These are phyloP conservation scores for Vireo altiloquus DNA, from an alignment of 2,113 vertebrate species.

Conservation along the genomic window DNA sequence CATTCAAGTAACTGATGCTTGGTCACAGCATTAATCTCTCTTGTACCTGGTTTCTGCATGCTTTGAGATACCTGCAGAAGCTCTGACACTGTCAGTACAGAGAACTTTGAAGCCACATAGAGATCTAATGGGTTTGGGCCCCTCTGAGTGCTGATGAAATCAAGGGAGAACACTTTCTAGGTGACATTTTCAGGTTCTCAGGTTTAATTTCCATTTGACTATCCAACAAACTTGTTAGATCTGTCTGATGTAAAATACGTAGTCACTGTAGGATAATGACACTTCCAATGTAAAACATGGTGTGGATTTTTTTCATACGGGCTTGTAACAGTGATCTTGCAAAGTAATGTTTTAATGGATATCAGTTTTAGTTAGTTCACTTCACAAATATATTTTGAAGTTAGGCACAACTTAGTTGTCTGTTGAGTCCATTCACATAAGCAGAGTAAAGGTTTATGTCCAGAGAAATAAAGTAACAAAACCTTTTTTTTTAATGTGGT, in stretches of 20 bases:
- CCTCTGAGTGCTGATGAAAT: not conserved
- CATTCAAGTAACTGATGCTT: not conserved
- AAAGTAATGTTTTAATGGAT: not conserved
- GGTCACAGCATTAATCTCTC: not conserved
- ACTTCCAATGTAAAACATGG: not conserved
- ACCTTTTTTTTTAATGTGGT: not conserved
- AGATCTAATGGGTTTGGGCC: not conserved
- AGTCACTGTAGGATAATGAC: not conserved
- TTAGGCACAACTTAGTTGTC: not conserved
- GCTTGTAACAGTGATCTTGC: not conserved
- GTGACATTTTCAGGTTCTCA: not conserved
- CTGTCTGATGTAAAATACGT: rapidly evolving
- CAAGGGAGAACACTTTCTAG: not conserved
- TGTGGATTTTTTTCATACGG: not conserved
- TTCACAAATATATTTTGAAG: not conserved
- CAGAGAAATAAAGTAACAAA: not conserved
- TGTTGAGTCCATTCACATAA: not conserved
- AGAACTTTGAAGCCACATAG: not conserved
- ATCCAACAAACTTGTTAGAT: not conserved
- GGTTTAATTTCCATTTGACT: not conserved
- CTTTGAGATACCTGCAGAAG: rapidly evolving
- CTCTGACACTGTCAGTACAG: not conserved
- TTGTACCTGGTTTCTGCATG: not conserved
- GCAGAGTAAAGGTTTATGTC: not conserved
- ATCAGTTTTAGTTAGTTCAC: not conserved